Evolutionary conservation across 2,797 vertebrate species (phyloP).

Genomic region (Sebastolobus altivelis): DNA sequence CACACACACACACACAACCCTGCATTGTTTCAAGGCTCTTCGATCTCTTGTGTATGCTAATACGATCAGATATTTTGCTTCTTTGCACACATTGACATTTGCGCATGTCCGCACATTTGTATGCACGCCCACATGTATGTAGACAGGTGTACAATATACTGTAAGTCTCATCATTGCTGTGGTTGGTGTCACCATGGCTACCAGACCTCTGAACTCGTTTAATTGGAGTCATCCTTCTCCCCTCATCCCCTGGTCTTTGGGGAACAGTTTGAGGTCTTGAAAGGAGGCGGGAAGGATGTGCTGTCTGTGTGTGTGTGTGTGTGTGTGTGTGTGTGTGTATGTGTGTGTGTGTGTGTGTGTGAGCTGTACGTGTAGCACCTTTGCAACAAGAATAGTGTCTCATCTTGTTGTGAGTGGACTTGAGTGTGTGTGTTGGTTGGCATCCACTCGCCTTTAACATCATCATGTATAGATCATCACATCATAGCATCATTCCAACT

Average conservation of each 20-base stretch:
- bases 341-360: constrained; percentile 12
- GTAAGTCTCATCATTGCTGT: background rate
- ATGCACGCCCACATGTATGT: background rate
- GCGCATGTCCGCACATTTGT: background rate
- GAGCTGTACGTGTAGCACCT: background rate
- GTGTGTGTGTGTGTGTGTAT: background rate
- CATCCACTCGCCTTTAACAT: background rate
- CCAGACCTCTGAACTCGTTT: constrained; percentile 41
- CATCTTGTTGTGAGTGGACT: background rate
- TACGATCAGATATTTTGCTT: constrained; percentile 13
- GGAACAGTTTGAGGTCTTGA: constrained; percentile 18
- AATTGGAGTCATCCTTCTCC: constrained; percentile 30
- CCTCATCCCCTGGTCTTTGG: constrained; percentile 10
- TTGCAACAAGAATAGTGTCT: constrained; percentile 9
- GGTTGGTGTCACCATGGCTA: constrained; percentile 42
- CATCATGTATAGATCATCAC: background rate
- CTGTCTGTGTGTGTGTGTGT: too few species aligned
- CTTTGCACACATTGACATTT: constrained; percentile 23
- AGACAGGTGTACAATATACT: constrained; percentile 1
- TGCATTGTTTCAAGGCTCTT: constrained; percentile 8
- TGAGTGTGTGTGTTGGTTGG: background rate
- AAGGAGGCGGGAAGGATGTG: background rate
- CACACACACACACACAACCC: constrained; percentile 10
- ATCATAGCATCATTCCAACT: background rate
- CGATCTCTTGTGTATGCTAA: constrained; percentile 13